Evolutionary conservation across 2,888 invertebrate species (phyloP).

Genomic region (Metalampra italica): DNA sequence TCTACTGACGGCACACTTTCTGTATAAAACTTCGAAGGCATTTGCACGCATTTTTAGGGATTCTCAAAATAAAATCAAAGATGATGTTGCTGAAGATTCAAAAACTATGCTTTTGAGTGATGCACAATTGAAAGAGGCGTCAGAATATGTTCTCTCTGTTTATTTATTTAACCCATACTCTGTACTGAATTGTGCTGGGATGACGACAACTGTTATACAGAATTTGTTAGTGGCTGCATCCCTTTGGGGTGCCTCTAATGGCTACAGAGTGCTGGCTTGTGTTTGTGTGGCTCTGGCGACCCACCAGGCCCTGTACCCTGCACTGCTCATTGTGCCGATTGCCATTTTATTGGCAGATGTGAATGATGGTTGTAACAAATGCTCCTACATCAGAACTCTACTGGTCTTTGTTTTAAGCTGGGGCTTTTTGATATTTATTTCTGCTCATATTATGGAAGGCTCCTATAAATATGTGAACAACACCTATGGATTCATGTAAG

Average conservation of each 20-base stretch:
- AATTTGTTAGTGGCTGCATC: constrained; percentile 89
- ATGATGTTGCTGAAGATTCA: constrained; percentile 79
- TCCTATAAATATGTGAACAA: constrained; percentile 83
- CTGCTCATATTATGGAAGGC: constrained; percentile 81
- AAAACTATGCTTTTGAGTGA: constrained; percentile 74
- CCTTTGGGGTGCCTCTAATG: constrained; percentile 84
- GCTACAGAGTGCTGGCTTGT: constrained; percentile 80
- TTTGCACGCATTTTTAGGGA: constrained; percentile 80
- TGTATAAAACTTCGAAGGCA: constrained; percentile 83
- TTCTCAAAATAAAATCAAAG: constrained; percentile 71
- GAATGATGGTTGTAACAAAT: constrained; percentile 66
- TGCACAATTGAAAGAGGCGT: constrained; percentile 78
- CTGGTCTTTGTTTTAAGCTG: constrained; percentile 75
- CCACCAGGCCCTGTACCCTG: constrained; percentile 90
- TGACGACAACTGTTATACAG: constrained; percentile 93
- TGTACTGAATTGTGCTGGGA: constrained; percentile 90
- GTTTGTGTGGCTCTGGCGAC: constrained; percentile 86
- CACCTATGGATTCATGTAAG: constrained; percentile 91
- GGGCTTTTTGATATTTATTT: constrained; percentile 76
- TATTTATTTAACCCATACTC: constrained; percentile 95
- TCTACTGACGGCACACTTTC: constrained; percentile 85
- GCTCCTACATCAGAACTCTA: constrained; percentile 69
- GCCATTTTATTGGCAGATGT: constrained; percentile 82
- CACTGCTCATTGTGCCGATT: constrained; percentile 89
- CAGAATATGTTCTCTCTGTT: constrained; percentile 85